Conservation (phyloP, 2,888 invertebrate genomes). For the Asteroscopus sphinx region DNA sequence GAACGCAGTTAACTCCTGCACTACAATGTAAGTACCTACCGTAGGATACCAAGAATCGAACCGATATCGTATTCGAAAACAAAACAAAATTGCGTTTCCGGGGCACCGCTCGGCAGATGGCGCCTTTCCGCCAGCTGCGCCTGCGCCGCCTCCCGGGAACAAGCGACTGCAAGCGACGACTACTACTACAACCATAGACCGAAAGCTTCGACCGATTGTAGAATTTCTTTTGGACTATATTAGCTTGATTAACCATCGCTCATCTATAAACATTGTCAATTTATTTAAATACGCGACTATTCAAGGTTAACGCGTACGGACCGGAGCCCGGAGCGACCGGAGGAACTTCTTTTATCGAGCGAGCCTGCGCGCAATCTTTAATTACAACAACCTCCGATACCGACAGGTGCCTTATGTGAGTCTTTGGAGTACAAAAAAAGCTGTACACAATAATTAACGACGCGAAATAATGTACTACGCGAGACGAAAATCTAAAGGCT, state of each 20-base stretch:
- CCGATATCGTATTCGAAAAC: slow-evolving; percentile 77
- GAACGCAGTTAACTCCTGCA: slow-evolving; percentile 54
- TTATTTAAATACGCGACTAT: slow-evolving; percentile 51
- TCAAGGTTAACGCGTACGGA: slow-evolving; percentile 79
- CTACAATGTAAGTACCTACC: slow-evolving; percentile 42
- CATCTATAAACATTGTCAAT: slow-evolving; percentile 60
- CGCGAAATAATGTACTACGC: slow-evolving; percentile 88
- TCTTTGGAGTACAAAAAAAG: slow-evolving; percentile 76
- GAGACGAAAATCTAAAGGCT: slow-evolving; percentile 88
- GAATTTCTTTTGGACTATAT: slow-evolving; percentile 22
- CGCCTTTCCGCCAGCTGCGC: slow-evolving; percentile 89
- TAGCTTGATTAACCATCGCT: slow-evolving; percentile 37
- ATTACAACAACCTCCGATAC: slow-evolving; percentile 75
- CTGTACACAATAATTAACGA: slow-evolving; percentile 87
- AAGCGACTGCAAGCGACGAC: slow-evolving; percentile 40
- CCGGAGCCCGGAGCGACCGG: slow-evolving; percentile 62
- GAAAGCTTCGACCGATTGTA: slow-evolving; percentile 41
- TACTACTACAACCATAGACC: slow-evolving; percentile 11
- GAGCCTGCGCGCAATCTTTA: slow-evolving; percentile 77
- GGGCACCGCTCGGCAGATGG: slow-evolving; percentile 86
- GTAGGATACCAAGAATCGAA: slow-evolving; percentile 67
- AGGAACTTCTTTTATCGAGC: slow-evolving; percentile 69
- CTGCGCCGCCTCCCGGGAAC: slow-evolving; percentile 75
- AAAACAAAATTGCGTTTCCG: slow-evolving; percentile 85
- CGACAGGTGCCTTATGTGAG: slow-evolving; percentile 86